A percentile compares a stretch with the other conserved stretches of the same genome.
phyloP scores from a whole-genome alignment of 1,140 invertebrate species.

The Ceratoteleas bidentatus region DNA sequence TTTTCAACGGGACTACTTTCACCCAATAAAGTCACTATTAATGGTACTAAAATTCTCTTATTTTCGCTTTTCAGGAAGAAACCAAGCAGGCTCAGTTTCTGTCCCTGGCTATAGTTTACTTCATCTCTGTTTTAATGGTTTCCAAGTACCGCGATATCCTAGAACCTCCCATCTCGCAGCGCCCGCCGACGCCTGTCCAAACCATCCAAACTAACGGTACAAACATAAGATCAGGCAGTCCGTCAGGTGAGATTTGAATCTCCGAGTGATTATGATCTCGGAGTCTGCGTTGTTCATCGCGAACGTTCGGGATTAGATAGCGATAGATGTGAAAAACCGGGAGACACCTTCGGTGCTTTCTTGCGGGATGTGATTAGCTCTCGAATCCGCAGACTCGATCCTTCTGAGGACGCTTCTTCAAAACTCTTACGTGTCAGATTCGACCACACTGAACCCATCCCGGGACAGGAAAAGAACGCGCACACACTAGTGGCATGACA shows the following conservation, averaged over 20 bases:
- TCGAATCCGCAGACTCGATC: conserved; percentile 6
- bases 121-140: conserved; percentile 99
- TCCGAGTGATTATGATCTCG: conserved; percentile 6
- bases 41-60: too few species aligned
- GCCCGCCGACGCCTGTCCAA: conserved; percentile 83
- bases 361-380: conserved; percentile 22
- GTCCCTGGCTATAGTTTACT: conserved; percentile 98
- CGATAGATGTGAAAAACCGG: not conserved
- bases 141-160: conserved; percentile 99
- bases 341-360: conserved; percentile 11
- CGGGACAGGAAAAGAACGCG: conserved; percentile 21
- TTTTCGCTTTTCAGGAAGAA: conserved; percentile 90
- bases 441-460: conserved; percentile 24
- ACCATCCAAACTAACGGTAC: conserved; percentile 83
- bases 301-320: conserved; percentile 39
- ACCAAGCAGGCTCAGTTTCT: conserved; percentile 99
- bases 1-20: too few species aligned
- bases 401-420: conserved; percentile 67
- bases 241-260: conserved; percentile 82
- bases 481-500: conserved; percentile 41
- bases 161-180: conserved; percentile 90
- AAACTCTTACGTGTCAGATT: conserved; percentile 81
- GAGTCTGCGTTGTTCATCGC: conserved; percentile 32
- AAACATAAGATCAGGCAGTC: conserved; percentile 82
- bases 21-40: too few species aligned